Base-by-base conservation (phyloP, 2,888 invertebrate genomes). In the Orthonevra nobilis region DNA sequence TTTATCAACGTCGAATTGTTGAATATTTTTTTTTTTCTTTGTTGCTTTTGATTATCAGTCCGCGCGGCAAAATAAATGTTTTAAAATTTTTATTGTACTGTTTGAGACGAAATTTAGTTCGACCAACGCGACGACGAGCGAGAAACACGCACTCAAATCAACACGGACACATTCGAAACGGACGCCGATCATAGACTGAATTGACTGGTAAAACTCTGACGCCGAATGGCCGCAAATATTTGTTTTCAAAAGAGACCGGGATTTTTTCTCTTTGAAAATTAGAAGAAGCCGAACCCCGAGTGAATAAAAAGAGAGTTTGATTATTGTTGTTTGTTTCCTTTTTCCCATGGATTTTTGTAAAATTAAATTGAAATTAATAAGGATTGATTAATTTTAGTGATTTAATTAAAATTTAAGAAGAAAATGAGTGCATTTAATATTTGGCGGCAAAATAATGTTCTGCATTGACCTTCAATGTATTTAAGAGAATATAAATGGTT, bases 161-260 rank as follows among this genome's bases (percentile, higher is more conserved):
- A n/a, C n/a, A n/a, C n/a, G n/a, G 23, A 58, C 1, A 19, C 46
- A 34, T 52, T 2, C 34, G 46, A 26, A 7, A 17, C 26, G 64
- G 66, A 40, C 40, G 44, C 40, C 60, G 72, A 66, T 77, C 46
- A 58, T 52, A 4, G 23, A 36, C 34, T 56, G 56, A 69, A 63
- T 52, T 38, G 42, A 50, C 28, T 30, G 28, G 20, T 69, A 69
- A 74, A 54, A 34, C 34, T n/a, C n/a, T n/a, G n/a, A n/a, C n/a
- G n/a, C n/a, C n/a, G n/a, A n/a, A n/a, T n/a, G n/a, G n/a, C n/a
- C n/a, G n/a, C n/a, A n/a, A n/a, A n/a, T n/a, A n/a, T n/a, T n/a
- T n/a, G n/a, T n/a, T n/a, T n/a, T n/a, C n/a, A n/a, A n/a, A n/a
- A n/a, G n/a, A n/a, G n/a, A n/a, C n/a, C n/a, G n/a, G n/a, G n/a